phyloP scores from a whole-genome alignment of 2,797 vertebrate species.

The Scyliorhinus canicula region DNA sequence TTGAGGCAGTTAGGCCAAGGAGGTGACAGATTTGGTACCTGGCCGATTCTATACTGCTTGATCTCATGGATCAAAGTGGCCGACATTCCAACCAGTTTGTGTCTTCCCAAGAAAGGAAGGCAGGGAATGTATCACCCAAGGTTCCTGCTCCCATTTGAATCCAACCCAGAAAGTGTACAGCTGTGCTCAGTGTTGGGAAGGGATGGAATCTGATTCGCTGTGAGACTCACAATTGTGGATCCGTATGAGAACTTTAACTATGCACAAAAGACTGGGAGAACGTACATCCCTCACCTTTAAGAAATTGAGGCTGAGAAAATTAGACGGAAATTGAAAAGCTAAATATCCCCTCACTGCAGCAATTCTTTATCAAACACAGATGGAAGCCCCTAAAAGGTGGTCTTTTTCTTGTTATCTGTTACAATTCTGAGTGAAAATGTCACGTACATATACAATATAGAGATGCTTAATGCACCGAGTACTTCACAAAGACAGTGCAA shows the following conservation, averaged over 20 bases:
- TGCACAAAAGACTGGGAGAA: not conserved
- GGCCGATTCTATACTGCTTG: not conserved
- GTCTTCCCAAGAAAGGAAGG: not conserved
- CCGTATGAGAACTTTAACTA: not conserved
- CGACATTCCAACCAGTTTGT: not conserved
- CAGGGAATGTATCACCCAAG: not conserved
- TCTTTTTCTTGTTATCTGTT: not conserved
- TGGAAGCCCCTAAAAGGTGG: slow-evolving; percentile 6
- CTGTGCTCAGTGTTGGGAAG: not conserved
- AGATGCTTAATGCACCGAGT: slow-evolving; percentile 31
- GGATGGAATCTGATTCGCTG: not conserved
- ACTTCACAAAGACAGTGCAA: slow-evolving; percentile 37
- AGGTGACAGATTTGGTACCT: not conserved
- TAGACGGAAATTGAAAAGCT: not conserved
- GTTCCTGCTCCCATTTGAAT: not conserved
- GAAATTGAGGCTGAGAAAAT: not conserved
- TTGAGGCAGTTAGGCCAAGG: not conserved
- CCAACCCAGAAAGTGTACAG: not conserved
- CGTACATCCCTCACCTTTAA: not conserved
- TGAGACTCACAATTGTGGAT: not conserved
- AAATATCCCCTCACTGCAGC: not conserved
- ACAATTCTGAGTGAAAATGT: slow-evolving; percentile 35
- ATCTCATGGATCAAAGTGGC: not conserved
- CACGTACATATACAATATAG: slow-evolving; percentile 21
- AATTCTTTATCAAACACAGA: not conserved